Percentiles rank a stretch among this genome's conserved stretches.
These are phyloP conservation scores for Eutolmus rufibarbis DNA, from an alignment of 2,888 invertebrate species.

Conservation along the genomic window DNA sequence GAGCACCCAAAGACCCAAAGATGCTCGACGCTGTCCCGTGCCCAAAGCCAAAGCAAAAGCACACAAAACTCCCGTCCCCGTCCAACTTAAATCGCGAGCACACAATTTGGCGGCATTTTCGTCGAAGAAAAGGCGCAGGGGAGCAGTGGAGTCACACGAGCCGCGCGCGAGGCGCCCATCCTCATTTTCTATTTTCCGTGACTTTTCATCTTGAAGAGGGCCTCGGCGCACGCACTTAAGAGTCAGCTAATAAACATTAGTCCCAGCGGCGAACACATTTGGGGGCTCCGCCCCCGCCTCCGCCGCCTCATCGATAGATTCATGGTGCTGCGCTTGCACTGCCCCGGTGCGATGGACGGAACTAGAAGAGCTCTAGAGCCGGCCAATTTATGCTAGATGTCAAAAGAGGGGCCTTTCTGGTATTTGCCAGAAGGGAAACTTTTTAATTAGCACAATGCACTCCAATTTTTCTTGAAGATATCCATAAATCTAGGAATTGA, in stretches of 20 bases:
- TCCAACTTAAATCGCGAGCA: neutral
- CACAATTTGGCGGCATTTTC: slow-evolving; percentile 1
- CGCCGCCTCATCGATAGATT: neutral
- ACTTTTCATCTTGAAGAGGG: slow-evolving; percentile 19
- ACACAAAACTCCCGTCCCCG: neutral
- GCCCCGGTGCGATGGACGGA: neutral
- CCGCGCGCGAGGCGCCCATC: slow-evolving; percentile 7
- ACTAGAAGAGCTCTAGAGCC: neutral
- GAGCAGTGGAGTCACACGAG: neutral
- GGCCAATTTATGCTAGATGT: neutral
- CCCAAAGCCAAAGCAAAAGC: neutral
- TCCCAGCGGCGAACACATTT: slow-evolving; percentile 9
- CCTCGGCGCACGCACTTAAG: slow-evolving; percentile 10
- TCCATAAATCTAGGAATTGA: neutral
- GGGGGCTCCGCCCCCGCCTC: neutral
- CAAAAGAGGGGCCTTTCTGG: neutral
- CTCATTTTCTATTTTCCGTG: slow-evolving; percentile 18
- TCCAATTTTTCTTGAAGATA: neutral
- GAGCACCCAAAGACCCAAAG: neutral
- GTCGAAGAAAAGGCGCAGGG: neutral
- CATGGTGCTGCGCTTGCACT: neutral
- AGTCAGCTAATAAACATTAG: slow-evolving; percentile 21
- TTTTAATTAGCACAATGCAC: neutral
- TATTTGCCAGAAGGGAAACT: neutral
- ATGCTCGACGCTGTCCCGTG: neutral